Evolutionary conservation across 2,797 vertebrate species (phyloP).

Genomic region (Eupleurogrammus muticus): DNA sequence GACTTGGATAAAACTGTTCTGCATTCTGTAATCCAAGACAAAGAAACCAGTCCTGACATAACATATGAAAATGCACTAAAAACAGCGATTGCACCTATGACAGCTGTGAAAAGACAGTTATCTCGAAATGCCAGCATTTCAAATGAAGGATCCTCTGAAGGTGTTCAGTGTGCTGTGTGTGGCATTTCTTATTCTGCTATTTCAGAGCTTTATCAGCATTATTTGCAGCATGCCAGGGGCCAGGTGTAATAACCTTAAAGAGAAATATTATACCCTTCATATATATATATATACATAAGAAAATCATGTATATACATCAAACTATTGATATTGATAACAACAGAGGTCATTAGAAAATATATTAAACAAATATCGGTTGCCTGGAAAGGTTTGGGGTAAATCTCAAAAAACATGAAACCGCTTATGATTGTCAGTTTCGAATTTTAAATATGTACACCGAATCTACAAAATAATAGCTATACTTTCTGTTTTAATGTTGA

Average conservation of each 20-base stretch:
- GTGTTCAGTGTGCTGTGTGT: constrained; percentile 79
- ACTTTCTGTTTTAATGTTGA: neutral
- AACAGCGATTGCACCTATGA: constrained; percentile 35
- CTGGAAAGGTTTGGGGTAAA: neutral
- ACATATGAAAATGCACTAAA: constrained; percentile 19
- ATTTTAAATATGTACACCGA: neutral
- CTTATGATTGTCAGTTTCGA: neutral
- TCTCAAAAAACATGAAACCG: neutral
- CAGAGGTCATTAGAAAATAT: neutral
- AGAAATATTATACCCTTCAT: neutral
- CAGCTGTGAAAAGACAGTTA: constrained; percentile 20
- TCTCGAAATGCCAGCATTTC: constrained; percentile 20
- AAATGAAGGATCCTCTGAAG: constrained; percentile 41
- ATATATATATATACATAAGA: too few species aligned
- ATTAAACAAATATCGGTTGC: constrained; percentile 14
- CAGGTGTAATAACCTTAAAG: constrained; percentile 65
- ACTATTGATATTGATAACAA: constrained; percentile 1
- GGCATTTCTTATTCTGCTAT: constrained; percentile 69
- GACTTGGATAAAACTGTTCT: constrained; percentile 9
- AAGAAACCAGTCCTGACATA: constrained; percentile 3
- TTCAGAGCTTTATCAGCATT: constrained; percentile 84
- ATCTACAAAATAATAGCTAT: constrained; percentile 13
- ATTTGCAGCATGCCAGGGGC: constrained; percentile 84
- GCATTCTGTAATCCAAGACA: neutral
- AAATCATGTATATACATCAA: neutral